Conservation (phyloP, 2,113 vertebrate genomes). For the Phycodurus eques region DNA sequence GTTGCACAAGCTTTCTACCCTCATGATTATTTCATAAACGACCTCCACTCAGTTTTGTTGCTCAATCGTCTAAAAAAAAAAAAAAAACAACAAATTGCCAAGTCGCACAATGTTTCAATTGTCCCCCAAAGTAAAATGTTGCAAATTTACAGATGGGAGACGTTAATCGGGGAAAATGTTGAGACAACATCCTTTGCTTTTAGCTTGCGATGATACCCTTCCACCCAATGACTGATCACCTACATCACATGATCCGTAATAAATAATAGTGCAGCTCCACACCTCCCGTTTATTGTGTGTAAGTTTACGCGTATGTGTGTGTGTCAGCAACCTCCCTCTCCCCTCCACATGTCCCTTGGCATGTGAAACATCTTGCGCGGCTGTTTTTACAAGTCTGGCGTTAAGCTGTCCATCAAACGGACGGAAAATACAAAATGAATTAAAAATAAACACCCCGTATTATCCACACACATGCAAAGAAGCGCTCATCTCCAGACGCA, state of each 20-base stretch:
- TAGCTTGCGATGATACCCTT: conserved; percentile 12
- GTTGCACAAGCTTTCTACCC: not conserved
- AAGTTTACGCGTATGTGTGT: conserved; percentile 15
- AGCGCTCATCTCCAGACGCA: conserved; percentile 15
- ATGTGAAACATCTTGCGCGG: conserved; percentile 64
- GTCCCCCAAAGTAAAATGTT: conserved; percentile 24
- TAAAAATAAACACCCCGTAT: conserved; percentile 16
- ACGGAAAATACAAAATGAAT: conserved; percentile 37
- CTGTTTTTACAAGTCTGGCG: conserved; percentile 63
- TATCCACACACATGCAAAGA: conserved; percentile 16
- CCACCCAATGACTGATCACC: conserved; percentile 53
- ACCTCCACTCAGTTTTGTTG: conserved; percentile 7
- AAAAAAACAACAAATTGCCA: conserved; percentile 1
- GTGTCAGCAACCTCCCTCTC: not conserved
- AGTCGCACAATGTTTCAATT: conserved; percentile 19
- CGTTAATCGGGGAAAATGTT: conserved; percentile 53
- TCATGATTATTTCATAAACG: not conserved
- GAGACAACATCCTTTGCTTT: conserved; percentile 53
- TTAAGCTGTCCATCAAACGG: conserved; percentile 68
- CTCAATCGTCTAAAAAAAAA: conserved; percentile 10
- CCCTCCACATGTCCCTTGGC: conserved; percentile 36
- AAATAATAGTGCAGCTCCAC: conserved; percentile 47
- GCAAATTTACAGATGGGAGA: conserved; percentile 40
- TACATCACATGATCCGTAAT: conserved; percentile 43
- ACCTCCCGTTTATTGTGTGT: conserved; percentile 48